phyloP scores from a whole-genome alignment of 2,113 vertebrate genomes.

The Ciconia boyciana region DNA sequence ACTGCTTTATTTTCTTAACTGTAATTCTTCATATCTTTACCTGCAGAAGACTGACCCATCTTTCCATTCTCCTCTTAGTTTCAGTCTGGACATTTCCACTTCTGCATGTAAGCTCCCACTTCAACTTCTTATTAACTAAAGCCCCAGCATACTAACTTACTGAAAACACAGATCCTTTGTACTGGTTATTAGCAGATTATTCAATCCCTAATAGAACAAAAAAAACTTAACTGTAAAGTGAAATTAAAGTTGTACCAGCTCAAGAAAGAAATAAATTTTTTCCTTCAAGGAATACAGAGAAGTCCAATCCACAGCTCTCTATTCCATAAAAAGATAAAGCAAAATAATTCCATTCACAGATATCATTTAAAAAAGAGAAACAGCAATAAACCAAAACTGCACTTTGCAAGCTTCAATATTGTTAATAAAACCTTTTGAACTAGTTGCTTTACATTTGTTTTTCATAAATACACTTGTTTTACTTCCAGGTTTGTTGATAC shows the following conservation, averaged over 20 bases:
- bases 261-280: neutral
- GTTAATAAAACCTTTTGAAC: neutral
- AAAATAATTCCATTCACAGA: neutral
- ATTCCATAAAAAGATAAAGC: neutral
- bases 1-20: neutral
- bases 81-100: neutral
- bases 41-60: neutral
- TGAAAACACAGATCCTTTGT: neutral
- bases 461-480: neutral
- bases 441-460: neutral
- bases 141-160: neutral
- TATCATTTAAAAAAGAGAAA: neutral
- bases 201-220: neutral
- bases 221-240: neutral
- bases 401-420: neutral
- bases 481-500: neutral
- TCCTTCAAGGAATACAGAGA: fast-evolving
- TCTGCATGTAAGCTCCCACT: neutral
- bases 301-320: neutral
- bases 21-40: neutral
- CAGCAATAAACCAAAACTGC: neutral
- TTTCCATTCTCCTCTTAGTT: neutral
- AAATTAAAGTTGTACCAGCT: neutral
- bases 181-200: neutral
- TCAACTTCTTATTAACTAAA: neutral